Percentiles rank a stretch among this genome's conserved stretches.
Conservation (phyloP, 2,797 vertebrate species). For the Lepilemur ruficaudatus region DNA sequence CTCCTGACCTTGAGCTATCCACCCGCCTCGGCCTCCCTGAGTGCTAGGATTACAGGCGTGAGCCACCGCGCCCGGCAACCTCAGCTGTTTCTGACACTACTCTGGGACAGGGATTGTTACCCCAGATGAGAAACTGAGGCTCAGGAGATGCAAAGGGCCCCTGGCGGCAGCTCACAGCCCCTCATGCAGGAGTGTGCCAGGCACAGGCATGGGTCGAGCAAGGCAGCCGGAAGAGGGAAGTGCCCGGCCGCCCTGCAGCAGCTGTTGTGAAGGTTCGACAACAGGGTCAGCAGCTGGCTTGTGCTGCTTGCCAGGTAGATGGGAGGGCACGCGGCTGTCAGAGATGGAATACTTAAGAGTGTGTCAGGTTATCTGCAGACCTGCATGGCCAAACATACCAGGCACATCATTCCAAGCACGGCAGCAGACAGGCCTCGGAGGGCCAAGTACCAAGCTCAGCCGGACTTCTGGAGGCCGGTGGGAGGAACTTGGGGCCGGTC, state of each 20-base stretch:
- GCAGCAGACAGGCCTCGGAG: constrained; percentile 48
- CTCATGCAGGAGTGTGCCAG: neutral
- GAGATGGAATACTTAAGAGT: constrained; percentile 81
- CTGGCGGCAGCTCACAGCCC: neutral
- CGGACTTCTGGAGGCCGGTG: neutral
- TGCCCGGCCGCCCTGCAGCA: constrained; percentile 16
- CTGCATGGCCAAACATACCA: constrained; percentile 73
- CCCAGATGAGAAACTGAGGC: neutral
- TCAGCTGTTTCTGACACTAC: neutral
- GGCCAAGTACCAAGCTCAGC: constrained; percentile 20
- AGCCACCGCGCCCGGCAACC: no score
- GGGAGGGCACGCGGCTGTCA: neutral
- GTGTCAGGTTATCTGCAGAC: constrained; percentile 80
- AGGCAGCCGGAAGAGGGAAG: neutral
- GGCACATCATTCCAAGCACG: constrained; percentile 66
- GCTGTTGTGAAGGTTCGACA: constrained; percentile 68
- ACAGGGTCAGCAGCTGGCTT: constrained; percentile 48
- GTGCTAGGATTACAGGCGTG: no score
- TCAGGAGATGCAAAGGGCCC: neutral
- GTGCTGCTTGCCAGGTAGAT: constrained; percentile 46
- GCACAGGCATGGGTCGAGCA: fast-evolving
- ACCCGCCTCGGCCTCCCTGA: no score
- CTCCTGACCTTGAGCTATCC: no score
- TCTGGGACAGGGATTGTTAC: neutral
- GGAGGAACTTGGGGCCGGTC: neutral